These are phyloP conservation scores for Myripristis jacobus DNA, from an alignment of 2,797 vertebrate genomes.

Conservation along the genomic window DNA sequence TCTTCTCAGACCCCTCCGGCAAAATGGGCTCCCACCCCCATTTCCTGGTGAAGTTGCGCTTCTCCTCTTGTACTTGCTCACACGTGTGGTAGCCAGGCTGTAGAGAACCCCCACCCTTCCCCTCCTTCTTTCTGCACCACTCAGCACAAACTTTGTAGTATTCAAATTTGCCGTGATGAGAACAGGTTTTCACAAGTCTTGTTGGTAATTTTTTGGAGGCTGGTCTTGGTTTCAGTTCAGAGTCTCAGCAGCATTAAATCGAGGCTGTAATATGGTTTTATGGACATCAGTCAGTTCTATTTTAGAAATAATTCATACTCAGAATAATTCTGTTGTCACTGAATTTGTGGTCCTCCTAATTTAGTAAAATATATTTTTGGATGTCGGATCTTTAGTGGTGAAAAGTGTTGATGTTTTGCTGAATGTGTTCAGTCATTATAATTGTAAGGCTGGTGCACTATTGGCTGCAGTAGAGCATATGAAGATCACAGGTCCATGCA, in stretches of 20 bases:
- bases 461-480: constrained; percentile 36
- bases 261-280: constrained; percentile 51
- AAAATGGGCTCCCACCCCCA: constrained; percentile 83
- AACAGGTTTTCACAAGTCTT: constrained; percentile 67
- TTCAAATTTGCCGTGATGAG: constrained; percentile 75
- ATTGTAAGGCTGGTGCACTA: constrained; percentile 26
- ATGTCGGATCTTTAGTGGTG: constrained; percentile 7
- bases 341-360: background rate
- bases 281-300: constrained; percentile 26
- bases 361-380: background rate
- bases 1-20: constrained; percentile 80
- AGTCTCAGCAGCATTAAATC: constrained; percentile 48
- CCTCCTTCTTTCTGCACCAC: constrained; percentile 71
- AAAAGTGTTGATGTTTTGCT: constrained; percentile 12
- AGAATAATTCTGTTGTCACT: constrained; percentile 20
- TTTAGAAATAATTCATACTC: constrained; percentile 7
- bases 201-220: constrained; percentile 62
- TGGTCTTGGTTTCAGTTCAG: constrained; percentile 52
- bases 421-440: constrained; percentile 26
- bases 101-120: constrained; percentile 65
- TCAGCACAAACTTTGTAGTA: constrained; percentile 81
- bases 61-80: constrained; percentile 77
- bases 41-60: constrained; percentile 81
- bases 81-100: constrained; percentile 77
- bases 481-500: constrained; percentile 33